Conservation (phyloP, 2,113 vertebrate genomes). For the Cryptoleucopteryx plumbea region DNA sequence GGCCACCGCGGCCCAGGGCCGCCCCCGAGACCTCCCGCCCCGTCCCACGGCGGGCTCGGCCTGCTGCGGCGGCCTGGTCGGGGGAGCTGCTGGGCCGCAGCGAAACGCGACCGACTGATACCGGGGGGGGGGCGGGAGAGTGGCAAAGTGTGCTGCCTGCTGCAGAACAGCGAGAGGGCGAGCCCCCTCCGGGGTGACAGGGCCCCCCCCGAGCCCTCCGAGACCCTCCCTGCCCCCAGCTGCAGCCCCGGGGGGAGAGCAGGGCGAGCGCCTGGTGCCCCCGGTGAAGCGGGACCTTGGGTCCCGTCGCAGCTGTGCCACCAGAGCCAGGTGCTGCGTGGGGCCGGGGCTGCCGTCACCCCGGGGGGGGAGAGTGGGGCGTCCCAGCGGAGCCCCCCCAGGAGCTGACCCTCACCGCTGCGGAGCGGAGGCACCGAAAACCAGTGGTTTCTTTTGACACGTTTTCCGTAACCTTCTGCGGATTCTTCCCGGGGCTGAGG, state of each 20-base stretch:
- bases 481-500: background rate
- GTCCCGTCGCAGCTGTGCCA: background rate
- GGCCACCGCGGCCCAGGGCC: no score
- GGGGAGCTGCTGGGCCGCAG: background rate
- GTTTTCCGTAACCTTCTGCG: fast-evolving
- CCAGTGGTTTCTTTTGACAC: fast-evolving
- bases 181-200: no score
- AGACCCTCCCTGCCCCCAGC: background rate
- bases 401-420: background rate
- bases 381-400: background rate
- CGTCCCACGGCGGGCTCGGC: background rate
- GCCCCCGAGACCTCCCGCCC: no score
- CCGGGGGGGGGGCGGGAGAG: background rate
- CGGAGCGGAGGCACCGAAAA: fast-evolving
- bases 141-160: background rate
- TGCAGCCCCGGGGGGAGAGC: background rate
- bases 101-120: fast-evolving
- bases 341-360: background rate
- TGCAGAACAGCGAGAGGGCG: no score
- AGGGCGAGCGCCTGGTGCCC: no score
- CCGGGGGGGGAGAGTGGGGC: fast-evolving
- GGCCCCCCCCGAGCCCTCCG: no score
- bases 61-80: background rate
- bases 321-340: background rate
- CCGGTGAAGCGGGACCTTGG: fast-evolving